Evolutionary conservation across 2,113 vertebrate genomes (phyloP).

Genomic region (Gorsachius goisagi): DNA sequence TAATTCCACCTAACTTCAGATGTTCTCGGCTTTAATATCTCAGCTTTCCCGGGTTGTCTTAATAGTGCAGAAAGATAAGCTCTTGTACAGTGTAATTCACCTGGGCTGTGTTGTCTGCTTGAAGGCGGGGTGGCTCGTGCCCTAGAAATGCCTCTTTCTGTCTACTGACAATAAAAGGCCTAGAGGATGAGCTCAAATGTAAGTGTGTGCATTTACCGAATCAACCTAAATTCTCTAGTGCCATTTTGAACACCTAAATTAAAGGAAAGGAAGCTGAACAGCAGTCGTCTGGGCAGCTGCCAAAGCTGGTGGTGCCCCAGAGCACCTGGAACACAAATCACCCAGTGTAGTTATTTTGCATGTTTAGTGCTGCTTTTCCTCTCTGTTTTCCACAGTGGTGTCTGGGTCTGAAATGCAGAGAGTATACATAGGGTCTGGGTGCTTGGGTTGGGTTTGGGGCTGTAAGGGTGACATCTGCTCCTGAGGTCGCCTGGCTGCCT

Average conservation of each 20-base stretch:
- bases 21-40: neutral
- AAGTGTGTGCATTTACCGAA: neutral
- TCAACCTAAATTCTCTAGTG: neutral
- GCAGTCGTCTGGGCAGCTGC: neutral
- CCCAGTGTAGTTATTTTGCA: neutral
- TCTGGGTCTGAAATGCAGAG: neutral
- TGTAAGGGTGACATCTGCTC: neutral
- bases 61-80: neutral
- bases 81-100: neutral
- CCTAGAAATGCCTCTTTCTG: neutral
- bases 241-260: neutral
- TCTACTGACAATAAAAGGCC: neutral
- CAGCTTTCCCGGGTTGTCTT: neutral
- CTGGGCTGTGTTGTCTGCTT: neutral
- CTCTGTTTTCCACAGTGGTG: neutral
- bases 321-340: neutral
- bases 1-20: neutral
- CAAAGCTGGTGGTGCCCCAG: neutral
- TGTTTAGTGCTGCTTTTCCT: neutral
- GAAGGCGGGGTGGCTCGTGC: neutral
- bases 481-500: neutral
- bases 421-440: fast-evolving
- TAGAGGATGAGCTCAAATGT: neutral
- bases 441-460: neutral
- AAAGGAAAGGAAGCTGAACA: neutral